These are phyloP conservation scores for Biston betularia DNA, from an alignment of 2,888 invertebrate genomes.

Conservation along the genomic window DNA sequence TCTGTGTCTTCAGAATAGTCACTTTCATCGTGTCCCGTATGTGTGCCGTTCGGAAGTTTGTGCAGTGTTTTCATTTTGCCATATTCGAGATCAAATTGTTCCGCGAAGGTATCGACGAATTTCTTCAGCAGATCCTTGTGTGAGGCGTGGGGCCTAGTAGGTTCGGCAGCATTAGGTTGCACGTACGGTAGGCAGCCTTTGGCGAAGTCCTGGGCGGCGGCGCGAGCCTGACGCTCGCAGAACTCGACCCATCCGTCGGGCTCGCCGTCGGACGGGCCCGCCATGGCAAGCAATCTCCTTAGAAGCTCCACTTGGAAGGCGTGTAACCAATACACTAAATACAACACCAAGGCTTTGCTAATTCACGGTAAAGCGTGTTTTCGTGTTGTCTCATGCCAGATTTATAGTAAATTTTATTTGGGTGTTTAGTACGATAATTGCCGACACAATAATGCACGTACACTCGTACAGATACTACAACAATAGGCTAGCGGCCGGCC, in stretches of 20 bases:
- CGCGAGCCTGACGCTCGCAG: slow-evolving; percentile 94
- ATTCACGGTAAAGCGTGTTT: slow-evolving; percentile 50
- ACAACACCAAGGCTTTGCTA: slow-evolving; percentile 49
- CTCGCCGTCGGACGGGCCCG: slow-evolving; percentile 87
- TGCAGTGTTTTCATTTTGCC: slow-evolving; percentile 78
- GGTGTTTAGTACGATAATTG: no score
- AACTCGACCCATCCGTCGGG: slow-evolving; percentile 92
- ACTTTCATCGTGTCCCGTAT: slow-evolving; percentile 84
- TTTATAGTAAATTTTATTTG: slow-evolving; percentile 64
- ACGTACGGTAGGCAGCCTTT: slow-evolving; percentile 93
- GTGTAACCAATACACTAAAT: slow-evolving; percentile 58
- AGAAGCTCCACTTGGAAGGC: slow-evolving; percentile 82
- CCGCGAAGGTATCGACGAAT: slow-evolving; percentile 94
- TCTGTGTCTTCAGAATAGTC: slow-evolving; percentile 92
- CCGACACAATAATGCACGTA: no score
- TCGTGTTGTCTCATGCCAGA: slow-evolving; percentile 62
- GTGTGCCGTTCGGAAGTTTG: slow-evolving; percentile 80
- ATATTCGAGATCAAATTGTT: slow-evolving; percentile 94
- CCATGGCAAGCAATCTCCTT: slow-evolving; percentile 82
- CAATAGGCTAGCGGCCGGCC: no score
- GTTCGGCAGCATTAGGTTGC: slow-evolving; percentile 89
- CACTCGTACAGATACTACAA: no score
- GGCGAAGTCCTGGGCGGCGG: slow-evolving; percentile 95
- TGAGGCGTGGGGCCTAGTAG: slow-evolving; percentile 87
- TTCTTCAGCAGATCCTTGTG: slow-evolving; percentile 93